Percentiles rank a stretch among this genome's conserved stretches.
These are phyloP conservation scores for Melikaiella ostensackeni DNA, from an alignment of 2,888 invertebrate species.

Conservation along the genomic window DNA sequence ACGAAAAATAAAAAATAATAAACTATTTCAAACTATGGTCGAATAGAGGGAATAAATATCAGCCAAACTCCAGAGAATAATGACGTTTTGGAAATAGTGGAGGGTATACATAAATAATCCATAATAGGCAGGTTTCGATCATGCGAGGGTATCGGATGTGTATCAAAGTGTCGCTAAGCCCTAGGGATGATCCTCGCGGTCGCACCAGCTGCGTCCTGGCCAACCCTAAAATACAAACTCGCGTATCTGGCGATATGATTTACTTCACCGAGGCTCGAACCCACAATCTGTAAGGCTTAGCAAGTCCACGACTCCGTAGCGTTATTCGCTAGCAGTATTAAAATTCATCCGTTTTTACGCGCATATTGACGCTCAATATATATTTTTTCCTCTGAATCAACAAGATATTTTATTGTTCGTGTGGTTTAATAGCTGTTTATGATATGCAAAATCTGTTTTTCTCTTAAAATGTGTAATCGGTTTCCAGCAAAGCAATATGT, in stretches of 20 bases:
- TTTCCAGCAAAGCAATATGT: no score
- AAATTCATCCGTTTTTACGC: conserved; percentile 69
- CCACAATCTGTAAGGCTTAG: conserved; percentile 74
- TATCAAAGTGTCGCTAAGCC: conserved; percentile 73
- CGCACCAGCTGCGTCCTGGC: conserved; percentile 69
- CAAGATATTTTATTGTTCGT: not conserved
- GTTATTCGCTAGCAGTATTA: conserved; percentile 66
- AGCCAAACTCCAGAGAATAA: conserved; percentile 16
- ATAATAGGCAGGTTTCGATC: conserved; percentile 39
- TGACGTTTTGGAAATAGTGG: conserved; percentile 26
- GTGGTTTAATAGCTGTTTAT: not conserved
- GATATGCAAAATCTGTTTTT: not conserved
- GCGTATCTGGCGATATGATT: conserved; percentile 68
- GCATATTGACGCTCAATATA: conserved; percentile 48
- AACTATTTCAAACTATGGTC: not conserved
- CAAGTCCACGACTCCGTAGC: conserved; percentile 62
- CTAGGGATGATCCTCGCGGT: conserved; percentile 66
- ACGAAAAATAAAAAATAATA: not conserved
- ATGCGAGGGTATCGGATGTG: conserved; percentile 49
- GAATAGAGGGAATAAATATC: conserved; percentile 21
- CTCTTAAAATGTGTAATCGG: not conserved
- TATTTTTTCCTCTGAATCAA: conserved; percentile 41
- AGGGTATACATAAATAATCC: conserved; percentile 35
- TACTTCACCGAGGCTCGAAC: conserved; percentile 71
- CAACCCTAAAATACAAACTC: conserved; percentile 65